phyloP scores from a whole-genome alignment of 2,113 vertebrate species.

The Malurus elegans region DNA sequence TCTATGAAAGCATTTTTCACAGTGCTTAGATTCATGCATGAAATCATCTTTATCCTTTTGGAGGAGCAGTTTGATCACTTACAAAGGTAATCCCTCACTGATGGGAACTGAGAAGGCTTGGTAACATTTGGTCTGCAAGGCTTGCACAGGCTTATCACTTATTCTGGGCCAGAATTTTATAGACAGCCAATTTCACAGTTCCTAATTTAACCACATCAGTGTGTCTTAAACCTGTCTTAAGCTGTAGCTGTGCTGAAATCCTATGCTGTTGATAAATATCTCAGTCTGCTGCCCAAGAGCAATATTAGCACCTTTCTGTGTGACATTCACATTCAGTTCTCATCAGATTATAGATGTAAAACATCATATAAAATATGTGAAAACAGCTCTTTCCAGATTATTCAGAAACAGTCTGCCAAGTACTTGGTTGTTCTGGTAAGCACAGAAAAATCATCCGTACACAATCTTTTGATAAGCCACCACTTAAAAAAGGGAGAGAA shows the following conservation, averaged over 20 bases:
- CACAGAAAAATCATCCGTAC: neutral
- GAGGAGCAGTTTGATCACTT: neutral
- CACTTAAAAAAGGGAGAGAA: neutral
- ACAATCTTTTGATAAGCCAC: neutral
- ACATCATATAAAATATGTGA: neutral
- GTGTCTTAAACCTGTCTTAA: neutral
- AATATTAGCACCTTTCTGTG: neutral
- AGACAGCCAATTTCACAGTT: neutral
- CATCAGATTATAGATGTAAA: neutral
- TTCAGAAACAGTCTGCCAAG: neutral
- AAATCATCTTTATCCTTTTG: neutral
- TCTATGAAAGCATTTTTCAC: neutral
- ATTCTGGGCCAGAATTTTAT: neutral
- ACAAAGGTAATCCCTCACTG: neutral
- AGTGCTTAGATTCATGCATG: neutral
- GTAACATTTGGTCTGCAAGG: neutral
- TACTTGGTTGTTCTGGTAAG: neutral
- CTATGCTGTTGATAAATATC: neutral
- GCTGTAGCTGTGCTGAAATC: neutral
- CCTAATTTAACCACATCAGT: neutral
- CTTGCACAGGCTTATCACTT: neutral
- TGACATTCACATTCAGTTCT: neutral
- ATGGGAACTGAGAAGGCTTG: neutral
- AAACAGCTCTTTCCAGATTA: neutral
- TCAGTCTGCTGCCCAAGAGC: neutral